Evolutionary conservation across 2,113 vertebrate species (phyloP), one percentile per base, ranked within the genome.

Genomic region (Phasianus colchicus): DNA sequence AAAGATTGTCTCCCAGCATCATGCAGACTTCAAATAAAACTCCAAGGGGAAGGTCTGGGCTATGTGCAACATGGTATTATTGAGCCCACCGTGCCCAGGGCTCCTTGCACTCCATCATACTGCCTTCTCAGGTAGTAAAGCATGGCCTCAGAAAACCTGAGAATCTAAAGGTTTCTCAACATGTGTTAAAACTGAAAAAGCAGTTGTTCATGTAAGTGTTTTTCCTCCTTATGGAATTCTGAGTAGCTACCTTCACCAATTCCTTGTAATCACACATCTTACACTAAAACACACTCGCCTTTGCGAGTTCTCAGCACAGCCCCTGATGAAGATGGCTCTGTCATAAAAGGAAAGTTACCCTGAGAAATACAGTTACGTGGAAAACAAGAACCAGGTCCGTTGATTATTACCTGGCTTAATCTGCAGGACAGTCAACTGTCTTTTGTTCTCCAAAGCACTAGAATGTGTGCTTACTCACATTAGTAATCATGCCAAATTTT

Each of bases 141-240:
- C n/a, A 58, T 1, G 0, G 69, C 3, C 73, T 36, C 24, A 21
- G 54, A 40, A 76, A 81, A 52, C 0, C 25, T n/a, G 0, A 63
- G 47, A 57, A 71, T 27, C 16, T 32, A 24, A 50, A 0, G 0
- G 52, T 4, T 87, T 48, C 40, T 82, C 27, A 54, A 54, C 27
- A 17, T 29, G 15, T 54, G 29, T 30, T 54, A 54, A 54, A 48
- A 8, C 40, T 25, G 43, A 30, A 75, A 52, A 63, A 69, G 17
- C 3, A 47, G 19, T 9, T 57, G 50, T 15, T 52, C 42, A 86
- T 6, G 2, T 10, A 60, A 1, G 2, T 20, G 34, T 55, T 86
- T 5, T 21, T 75, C 29, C 30, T 76, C 13, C 9, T 19, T 69
- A 57, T 43, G 61, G 64, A 75, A 64, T 34, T 83, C 76, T 36